A percentile compares a stretch with the other conserved stretches of the same genome.
These are phyloP conservation scores for Hylaea fasciaria DNA, from an alignment of 2,888 invertebrate genomes.

Conservation along the genomic window DNA sequence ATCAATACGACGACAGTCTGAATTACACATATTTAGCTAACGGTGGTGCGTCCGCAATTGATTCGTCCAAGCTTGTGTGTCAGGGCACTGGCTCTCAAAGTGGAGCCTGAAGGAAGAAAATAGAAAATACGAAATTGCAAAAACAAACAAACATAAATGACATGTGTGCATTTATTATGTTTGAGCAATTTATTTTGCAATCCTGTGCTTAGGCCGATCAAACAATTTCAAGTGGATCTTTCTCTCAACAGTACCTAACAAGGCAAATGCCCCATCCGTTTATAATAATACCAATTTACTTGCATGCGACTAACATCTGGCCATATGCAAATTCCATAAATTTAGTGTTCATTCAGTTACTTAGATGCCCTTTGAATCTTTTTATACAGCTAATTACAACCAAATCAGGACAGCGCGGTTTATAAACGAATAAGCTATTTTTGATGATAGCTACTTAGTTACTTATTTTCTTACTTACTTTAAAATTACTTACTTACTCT, in stretches of 20 bases:
- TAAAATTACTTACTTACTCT: background rate
- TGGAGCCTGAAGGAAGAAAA: background rate
- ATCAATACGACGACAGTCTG: conserved; percentile 37
- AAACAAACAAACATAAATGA: too few species aligned
- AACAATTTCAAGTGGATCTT: conserved; percentile 6
- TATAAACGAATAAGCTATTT: background rate
- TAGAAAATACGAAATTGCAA: too few species aligned
- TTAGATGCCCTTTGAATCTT: too few species aligned
- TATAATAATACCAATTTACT: conserved; percentile 1
- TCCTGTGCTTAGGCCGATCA: background rate
- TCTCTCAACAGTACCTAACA: conserved; percentile 2
- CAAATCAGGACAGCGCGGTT: background rate
- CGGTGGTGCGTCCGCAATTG: conserved; percentile 40
- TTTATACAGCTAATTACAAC: too few species aligned
- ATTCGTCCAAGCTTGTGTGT: conserved; percentile 12
- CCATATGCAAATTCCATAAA: conserved; percentile 1
- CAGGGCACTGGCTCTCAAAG: conserved; percentile 3
- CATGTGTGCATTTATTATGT: too few species aligned
- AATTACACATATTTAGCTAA: conserved; percentile 44
- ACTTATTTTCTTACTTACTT: too few species aligned
- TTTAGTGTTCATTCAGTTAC: too few species aligned
- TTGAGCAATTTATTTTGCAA: background rate
- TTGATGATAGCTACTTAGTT: background rate
- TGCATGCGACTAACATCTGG: conserved; percentile 14
- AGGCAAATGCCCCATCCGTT: conserved; percentile 13